These are phyloP conservation scores for Polypterus bichir DNA, from an alignment of 2,113 vertebrate species.

Conservation along the genomic window DNA sequence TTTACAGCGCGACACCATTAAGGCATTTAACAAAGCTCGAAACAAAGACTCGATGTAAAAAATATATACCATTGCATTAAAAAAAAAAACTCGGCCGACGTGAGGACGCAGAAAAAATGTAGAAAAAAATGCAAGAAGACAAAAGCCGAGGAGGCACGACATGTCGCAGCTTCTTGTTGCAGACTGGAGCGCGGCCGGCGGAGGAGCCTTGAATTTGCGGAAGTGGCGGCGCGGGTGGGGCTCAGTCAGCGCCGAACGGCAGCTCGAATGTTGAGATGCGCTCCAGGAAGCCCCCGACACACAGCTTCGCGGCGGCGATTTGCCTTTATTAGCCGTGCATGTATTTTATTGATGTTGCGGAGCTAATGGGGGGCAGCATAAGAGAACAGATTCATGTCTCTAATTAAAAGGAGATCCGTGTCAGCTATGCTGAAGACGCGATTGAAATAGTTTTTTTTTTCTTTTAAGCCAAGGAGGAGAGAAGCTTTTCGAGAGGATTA, in stretches of 20 bases:
- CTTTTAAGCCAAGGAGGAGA: slow-evolving; percentile 9
- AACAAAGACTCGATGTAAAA: too few species aligned
- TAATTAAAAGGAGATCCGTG: slow-evolving; percentile 1
- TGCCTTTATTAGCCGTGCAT: slow-evolving; percentile 23
- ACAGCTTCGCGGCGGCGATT: slow-evolving; percentile 21
- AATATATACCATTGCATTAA: neutral
- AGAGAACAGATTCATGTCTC: slow-evolving; percentile 20
- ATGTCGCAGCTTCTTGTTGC: neutral
- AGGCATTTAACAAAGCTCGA: too few species aligned
- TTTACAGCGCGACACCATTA: too few species aligned
- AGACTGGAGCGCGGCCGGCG: neutral
- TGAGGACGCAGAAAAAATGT: neutral
- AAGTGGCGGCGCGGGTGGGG: slow-evolving; percentile 48
- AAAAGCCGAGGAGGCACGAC: slow-evolving; percentile 1
- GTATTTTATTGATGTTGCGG: slow-evolving; percentile 2
- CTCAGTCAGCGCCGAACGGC: slow-evolving; percentile 25
- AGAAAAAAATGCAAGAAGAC: neutral
- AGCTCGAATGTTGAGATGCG: too few species aligned
- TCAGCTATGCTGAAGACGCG: slow-evolving; percentile 31
- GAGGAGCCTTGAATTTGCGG: slow-evolving; percentile 30
- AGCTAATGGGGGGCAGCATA: slow-evolving; percentile 5
- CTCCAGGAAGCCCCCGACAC: slow-evolving; percentile 35
- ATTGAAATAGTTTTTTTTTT: slow-evolving; percentile 27
- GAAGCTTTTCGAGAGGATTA: slow-evolving; percentile 30
- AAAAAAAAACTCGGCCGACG: neutral